phyloP scores from a whole-genome alignment of 2,888 invertebrate genomes.

The Lysandra bellargus region DNA sequence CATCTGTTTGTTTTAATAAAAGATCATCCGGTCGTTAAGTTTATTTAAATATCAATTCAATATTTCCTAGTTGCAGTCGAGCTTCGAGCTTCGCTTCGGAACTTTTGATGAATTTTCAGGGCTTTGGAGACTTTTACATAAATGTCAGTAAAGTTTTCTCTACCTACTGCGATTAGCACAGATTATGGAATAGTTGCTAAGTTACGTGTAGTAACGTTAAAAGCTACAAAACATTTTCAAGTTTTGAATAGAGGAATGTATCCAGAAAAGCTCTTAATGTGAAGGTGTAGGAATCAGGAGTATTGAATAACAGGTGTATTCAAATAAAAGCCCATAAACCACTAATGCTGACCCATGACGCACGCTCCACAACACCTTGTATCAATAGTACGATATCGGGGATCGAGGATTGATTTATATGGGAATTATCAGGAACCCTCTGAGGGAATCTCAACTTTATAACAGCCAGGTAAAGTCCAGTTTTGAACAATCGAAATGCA shows the following conservation, averaged over 20 bases:
- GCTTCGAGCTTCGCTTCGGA: neutral
- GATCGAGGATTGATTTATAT: constrained; percentile 62
- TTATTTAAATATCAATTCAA: constrained; percentile 33
- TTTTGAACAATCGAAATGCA: neutral
- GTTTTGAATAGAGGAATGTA: neutral
- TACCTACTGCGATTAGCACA: no score
- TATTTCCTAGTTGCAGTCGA: constrained; percentile 31
- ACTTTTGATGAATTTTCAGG: neutral
- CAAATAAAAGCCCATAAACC: constrained; percentile 37
- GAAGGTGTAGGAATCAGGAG: neutral
- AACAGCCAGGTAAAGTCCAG: accelerated
- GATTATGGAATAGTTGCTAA: no score
- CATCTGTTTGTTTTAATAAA: constrained; percentile 38
- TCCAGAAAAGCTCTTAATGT: neutral
- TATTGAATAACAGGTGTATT: constrained; percentile 37
- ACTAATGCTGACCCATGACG: constrained; percentile 51
- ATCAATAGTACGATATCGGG: constrained; percentile 60
- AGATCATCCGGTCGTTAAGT: constrained; percentile 40
- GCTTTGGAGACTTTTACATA: neutral
- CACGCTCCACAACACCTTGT: constrained; percentile 53
- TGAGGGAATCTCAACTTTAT: constrained; percentile 33
- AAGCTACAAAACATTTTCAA: neutral
- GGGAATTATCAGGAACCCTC: constrained; percentile 49
- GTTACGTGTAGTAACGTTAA: neutral
- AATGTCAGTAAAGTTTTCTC: neutral